A percentile compares a stretch with the other conserved stretches of the same genome.
These are phyloP conservation scores for Trissoscelio sp. DNA, from an alignment of 2,888 invertebrate genomes.

Conservation along the genomic window DNA sequence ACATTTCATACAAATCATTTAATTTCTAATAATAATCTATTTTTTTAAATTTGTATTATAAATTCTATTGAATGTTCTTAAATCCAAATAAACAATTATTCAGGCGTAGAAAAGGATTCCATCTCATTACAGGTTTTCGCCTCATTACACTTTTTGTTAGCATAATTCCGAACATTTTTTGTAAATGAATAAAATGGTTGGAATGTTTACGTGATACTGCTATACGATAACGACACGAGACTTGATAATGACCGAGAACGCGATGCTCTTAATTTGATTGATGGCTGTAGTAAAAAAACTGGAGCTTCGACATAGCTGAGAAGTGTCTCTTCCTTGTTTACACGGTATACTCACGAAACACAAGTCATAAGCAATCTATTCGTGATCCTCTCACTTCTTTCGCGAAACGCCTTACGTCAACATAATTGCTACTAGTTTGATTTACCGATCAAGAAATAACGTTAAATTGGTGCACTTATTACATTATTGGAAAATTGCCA, in stretches of 20 bases:
- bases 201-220: constrained; percentile 46
- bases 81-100: background rate
- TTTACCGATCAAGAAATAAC: constrained; percentile 30
- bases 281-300: constrained; percentile 49
- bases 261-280: constrained; percentile 59
- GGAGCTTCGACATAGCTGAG: constrained; percentile 53
- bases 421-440: constrained; percentile 47
- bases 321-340: constrained; percentile 57
- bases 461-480: constrained; percentile 25
- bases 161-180: constrained; percentile 20
- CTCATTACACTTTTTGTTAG: constrained; percentile 26
- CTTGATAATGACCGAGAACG: constrained; percentile 57
- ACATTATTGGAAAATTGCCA: constrained; percentile 5
- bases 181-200: constrained; percentile 41
- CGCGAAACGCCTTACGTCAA: constrained; percentile 15
- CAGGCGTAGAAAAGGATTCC: background rate
- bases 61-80: too few species aligned
- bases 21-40: too few species aligned
- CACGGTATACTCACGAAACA: constrained; percentile 21
- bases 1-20: too few species aligned
- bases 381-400: constrained; percentile 43
- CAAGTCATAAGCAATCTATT: constrained; percentile 14
- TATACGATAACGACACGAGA: constrained; percentile 54
- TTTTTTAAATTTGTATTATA: too few species aligned
- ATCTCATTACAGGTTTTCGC: constrained; percentile 27